These are phyloP conservation scores for Carcinoscorpius rotundicauda DNA, from an alignment of 1,140 invertebrate species.

Conservation along the genomic window DNA sequence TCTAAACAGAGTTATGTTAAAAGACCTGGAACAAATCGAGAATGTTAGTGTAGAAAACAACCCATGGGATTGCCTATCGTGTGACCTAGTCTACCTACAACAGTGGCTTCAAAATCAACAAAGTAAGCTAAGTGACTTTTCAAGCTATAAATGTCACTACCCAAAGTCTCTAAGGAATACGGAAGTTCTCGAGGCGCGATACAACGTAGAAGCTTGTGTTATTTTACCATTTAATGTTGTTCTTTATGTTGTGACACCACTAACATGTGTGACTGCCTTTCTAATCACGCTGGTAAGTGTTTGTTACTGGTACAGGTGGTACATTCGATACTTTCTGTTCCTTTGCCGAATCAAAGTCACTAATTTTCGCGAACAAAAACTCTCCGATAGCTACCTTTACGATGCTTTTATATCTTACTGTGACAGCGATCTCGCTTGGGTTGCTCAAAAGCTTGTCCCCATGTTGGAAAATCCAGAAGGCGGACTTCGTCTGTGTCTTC, in stretches of 20 bases:
- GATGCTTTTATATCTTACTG: slow-evolving; percentile 13
- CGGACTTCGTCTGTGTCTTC: slow-evolving; percentile 22
- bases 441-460: slow-evolving; percentile 4
- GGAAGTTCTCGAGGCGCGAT: neutral
- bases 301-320: slow-evolving; percentile 4
- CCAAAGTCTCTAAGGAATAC: neutral
- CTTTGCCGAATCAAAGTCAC: neutral
- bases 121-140: neutral
- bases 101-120: slow-evolving; percentile 1
- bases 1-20: slow-evolving; percentile 6
- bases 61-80: slow-evolving; percentile 5
- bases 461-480: slow-evolving; percentile 4
- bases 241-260: neutral
- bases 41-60: slow-evolving; percentile 4
- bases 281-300: neutral
- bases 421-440: slow-evolving; percentile 7
- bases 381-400: neutral
- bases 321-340: slow-evolving; percentile 4
- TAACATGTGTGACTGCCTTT: neutral
- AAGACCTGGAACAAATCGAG: slow-evolving; percentile 4
- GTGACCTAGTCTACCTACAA: slow-evolving; percentile 1
- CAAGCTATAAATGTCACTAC: slow-evolving; percentile 2
- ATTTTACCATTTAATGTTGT: neutral
- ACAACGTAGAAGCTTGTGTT: neutral
- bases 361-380: neutral